Conservation (phyloP, 2,888 invertebrate genomes). For the Phyllotreta striolata region DNA sequence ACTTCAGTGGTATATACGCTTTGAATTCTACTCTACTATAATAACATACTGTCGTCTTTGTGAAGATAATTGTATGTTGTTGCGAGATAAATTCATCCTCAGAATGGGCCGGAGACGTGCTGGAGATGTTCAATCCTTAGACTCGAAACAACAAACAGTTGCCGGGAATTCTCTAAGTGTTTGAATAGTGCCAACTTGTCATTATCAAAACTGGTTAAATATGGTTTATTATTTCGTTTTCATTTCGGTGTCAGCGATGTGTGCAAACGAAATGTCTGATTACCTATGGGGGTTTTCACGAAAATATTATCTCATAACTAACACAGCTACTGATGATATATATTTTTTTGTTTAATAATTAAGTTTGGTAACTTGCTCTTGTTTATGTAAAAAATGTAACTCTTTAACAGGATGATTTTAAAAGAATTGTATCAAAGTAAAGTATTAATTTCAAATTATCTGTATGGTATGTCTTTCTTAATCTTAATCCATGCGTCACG, state of each 20-base stretch:
- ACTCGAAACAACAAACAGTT: slow-evolving; percentile 52
- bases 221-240: slow-evolving; percentile 23
- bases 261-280: not conserved
- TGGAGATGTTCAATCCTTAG: slow-evolving; percentile 44
- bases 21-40: slow-evolving; percentile 56
- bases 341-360: too few relatives aligned
- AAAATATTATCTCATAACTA: not conserved
- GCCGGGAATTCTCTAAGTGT: slow-evolving; percentile 42
- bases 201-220: slow-evolving; percentile 44
- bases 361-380: too few relatives aligned
- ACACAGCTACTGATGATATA: slow-evolving; percentile 1
- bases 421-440: too few relatives aligned
- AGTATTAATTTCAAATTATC: too few relatives aligned
- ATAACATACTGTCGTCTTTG: slow-evolving; percentile 58
- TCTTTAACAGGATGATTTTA: too few relatives aligned
- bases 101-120: slow-evolving; percentile 52
- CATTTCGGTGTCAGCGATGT: slow-evolving; percentile 7
- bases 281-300: not conserved
- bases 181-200: slow-evolving; percentile 57
- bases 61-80: slow-evolving; percentile 58
- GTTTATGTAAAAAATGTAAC: too few relatives aligned
- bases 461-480: not conserved
- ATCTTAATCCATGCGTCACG: slow-evolving; percentile 4
- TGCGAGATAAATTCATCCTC: slow-evolving; percentile 58
- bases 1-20: slow-evolving; percentile 46